Percentiles rank a stretch among this genome's conserved stretches.
Conservation (phyloP, 2,113 vertebrate species). For the Calidris pugnax region DNA sequence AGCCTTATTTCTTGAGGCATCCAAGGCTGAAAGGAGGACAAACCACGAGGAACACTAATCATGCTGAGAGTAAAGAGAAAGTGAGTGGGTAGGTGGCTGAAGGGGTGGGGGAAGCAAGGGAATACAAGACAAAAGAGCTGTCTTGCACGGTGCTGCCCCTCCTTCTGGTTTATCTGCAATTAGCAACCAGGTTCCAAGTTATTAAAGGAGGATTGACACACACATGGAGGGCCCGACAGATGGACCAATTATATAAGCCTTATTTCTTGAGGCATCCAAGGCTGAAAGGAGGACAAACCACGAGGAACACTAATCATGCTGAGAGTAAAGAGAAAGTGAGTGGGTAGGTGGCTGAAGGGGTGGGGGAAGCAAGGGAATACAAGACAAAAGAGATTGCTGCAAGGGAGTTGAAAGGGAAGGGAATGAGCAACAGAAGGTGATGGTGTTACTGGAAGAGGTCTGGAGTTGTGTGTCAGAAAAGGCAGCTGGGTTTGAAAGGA, state of each 20-base stretch:
- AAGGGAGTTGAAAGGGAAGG: too few relatives aligned
- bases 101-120: not conserved
- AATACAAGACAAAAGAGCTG: not conserved
- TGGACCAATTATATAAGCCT: conserved; percentile 39
- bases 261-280: not conserved
- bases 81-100: not conserved
- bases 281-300: conserved; percentile 14
- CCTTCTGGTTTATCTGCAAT: not conserved
- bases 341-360: not conserved
- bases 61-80: not conserved
- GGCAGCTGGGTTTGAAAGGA: too few relatives aligned
- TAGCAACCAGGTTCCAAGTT: not conserved
- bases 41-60: not conserved
- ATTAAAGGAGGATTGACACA: not conserved
- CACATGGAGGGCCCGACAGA: not conserved
- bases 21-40: conserved; percentile 19
- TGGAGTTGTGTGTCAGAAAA: too few relatives aligned
- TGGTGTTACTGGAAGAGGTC: too few relatives aligned
- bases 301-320: not conserved
- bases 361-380: not conserved
- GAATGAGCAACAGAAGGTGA: too few relatives aligned
- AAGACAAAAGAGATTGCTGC: too few relatives aligned
- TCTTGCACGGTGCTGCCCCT: not conserved
- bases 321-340: not conserved
- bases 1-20: conserved; percentile 11